Base-by-base conservation (phyloP, 2,888 invertebrate genomes). In the Mesoligia furuncula region DNA sequence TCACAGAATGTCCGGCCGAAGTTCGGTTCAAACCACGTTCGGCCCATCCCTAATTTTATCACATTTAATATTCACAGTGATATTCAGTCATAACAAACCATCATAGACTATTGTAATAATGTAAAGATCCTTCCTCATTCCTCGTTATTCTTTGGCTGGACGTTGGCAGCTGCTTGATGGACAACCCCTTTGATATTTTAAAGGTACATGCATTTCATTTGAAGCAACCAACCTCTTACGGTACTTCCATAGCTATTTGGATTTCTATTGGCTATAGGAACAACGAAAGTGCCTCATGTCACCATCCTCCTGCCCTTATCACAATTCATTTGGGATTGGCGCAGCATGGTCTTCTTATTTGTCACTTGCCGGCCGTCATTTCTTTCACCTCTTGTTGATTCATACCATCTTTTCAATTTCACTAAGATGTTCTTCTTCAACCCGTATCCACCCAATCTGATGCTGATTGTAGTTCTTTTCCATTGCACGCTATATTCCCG, bases 41-140 rank as follows among this genome's bases (percentile, higher is more conserved):
- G 27, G 42, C 27, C 61, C 13, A 57, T n/a, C 15, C 17, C 27
- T 61, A n/a, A 45, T 51, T 67, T 48, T 61, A 71, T 62, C 17
- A 27, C 7, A 59, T 65, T 75, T 66, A n/a, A 66, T 66, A 57
- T 75, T 42, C 57, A 24, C 61, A 17, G 24, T 57, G 6, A 80
- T 79, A 51, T 59, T 66, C 24, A 20, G n/a, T 39, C 6, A 2
- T 54, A 51, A n/a, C 0, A 57, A 27, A 31, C 15, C 42, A 75
- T 66, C 24, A 45, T 36, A 36, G 17, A 31, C n/a, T 36, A 48
- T 13, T 64, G 20, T n/a, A 13, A n/a, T 42, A 54, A 36, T 3
- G 17, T 48, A 9, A 31, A 20, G n/a, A 62, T 45, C 2, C 20
- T 79, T 77, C 24, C 64, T 57, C 48, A 39, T 48, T 64, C 27